Conservation (phyloP, 2,888 invertebrate species). For the Eupithecia tripunctaria region DNA sequence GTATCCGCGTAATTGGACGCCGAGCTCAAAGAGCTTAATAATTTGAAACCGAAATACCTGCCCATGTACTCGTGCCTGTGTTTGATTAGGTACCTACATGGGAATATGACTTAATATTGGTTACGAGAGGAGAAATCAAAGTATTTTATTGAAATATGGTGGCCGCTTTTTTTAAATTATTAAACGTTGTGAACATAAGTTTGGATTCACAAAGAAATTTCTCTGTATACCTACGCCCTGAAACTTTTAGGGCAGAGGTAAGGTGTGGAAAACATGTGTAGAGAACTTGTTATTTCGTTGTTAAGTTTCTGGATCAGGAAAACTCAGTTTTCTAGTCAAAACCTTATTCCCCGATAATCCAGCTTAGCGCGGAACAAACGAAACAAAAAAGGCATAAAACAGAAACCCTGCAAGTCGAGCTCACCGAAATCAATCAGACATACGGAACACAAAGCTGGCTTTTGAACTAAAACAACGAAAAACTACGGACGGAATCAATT, state of each 20-base stretch:
- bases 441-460: conserved; percentile 24
- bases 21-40: conserved; percentile 28
- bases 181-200: no score
- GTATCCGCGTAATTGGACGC: conserved; percentile 31
- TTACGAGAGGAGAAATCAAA: no score
- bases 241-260: neutral
- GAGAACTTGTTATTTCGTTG: neutral
- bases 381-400: conserved; percentile 23
- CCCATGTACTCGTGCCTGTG: neutral
- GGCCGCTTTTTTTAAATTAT: no score
- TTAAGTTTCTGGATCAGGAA: neutral
- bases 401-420: conserved; percentile 20
- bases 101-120: neutral
- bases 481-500: conserved; percentile 23
- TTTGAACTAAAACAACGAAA: conserved; percentile 23
- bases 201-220: no score
- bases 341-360: conserved; percentile 13
- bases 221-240: no score
- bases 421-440: conserved; percentile 31
- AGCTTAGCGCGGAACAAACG: conserved; percentile 19
- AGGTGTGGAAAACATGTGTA: neutral
- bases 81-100: neutral
- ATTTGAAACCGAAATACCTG: conserved; percentile 33
- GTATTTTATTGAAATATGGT: no score
- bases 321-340: neutral